Percentiles rank a stretch among this genome's conserved stretches.
Evolutionary conservation across 2,113 vertebrate species (phyloP).

Genomic region (Porphyrio hochstetteri): DNA sequence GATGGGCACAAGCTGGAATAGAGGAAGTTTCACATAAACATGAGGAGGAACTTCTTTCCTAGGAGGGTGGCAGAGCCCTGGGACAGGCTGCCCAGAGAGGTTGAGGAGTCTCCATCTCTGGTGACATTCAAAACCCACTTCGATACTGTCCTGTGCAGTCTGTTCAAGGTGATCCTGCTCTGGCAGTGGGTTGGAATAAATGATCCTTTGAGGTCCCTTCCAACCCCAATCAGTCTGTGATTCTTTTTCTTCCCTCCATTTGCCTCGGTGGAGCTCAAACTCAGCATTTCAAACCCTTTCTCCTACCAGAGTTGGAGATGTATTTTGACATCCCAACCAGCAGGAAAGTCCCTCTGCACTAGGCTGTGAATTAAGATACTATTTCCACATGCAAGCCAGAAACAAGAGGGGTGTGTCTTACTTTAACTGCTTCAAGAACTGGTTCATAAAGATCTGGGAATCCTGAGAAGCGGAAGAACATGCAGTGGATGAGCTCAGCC

Average conservation of each 20-base stretch:
- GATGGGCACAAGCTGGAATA: too few relatives aligned
- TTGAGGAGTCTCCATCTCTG: too few relatives aligned
- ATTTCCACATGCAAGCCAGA: neutral
- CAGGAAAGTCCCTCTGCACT: neutral
- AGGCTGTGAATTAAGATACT: neutral
- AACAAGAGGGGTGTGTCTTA: neutral
- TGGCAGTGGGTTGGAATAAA: too few relatives aligned
- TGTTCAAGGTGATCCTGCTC: too few relatives aligned
- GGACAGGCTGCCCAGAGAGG: too few relatives aligned
- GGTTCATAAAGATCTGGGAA: slow-evolving; percentile 85
- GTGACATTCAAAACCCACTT: too few relatives aligned
- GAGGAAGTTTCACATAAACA: too few relatives aligned
- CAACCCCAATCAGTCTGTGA: too few relatives aligned
- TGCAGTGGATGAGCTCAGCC: slow-evolving; percentile 81
- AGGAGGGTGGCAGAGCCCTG: too few relatives aligned
- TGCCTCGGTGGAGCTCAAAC: neutral
- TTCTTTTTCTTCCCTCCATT: neutral
- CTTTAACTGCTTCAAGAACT: slow-evolving; percentile 80
- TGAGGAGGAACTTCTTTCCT: too few relatives aligned
- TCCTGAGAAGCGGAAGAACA: slow-evolving; percentile 85
- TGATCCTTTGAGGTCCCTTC: too few relatives aligned
- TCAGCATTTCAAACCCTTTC: neutral
- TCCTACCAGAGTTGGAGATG: neutral
- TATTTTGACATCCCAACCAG: neutral
- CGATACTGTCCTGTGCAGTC: too few relatives aligned